Evolutionary conservation across 35 echinoderm and acorn worm species (phyloP), one percentile per base, ranked within the genome.

Genomic region (Ophioderma brevispina): DNA sequence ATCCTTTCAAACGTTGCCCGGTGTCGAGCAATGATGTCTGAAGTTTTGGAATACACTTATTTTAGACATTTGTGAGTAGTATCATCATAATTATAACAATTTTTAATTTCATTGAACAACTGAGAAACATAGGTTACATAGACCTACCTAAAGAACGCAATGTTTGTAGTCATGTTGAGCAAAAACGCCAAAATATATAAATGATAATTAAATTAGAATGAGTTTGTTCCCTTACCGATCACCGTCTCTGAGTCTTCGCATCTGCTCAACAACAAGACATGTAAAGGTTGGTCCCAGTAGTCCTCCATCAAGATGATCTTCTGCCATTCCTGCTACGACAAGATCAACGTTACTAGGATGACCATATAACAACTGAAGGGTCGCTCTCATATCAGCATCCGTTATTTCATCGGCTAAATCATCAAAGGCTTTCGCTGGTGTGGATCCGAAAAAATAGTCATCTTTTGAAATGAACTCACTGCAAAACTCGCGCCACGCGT

Each of bases 211-310:
- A n/a, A n/a, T n/a, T n/a, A n/a, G n/a, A n/a, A n/a, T n/a, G n/a
- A n/a, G n/a, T n/a, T n/a, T n/a, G n/a, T n/a, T n/a, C n/a, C n/a
- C 59, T 70, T 70, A 98, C 30, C 96, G 37, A 84, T 98, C 96
- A 31, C 96, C 96, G 77, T 80, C 83, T 64, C 90, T 92, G 1
- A 95, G 33, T 23, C 41, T 52, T 28, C 84, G 82, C 28, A 98
- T 95, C 37, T 98, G 89, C 64, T 82, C 36, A 14, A 75, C 90
- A 15, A 98, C 55, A 13, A 98, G 56, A 49, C 96, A 98, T 13
- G 96, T 63, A n/a, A 94, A 80, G 25, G 96, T 70, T 18, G 15
- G 28, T 25, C 59, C 59, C 4, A 70, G 10, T 25, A 70, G n/a
- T 8, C 59, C n/a, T 2, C n/a, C 59, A 25, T 70, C 5, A 8